Base-by-base conservation (phyloP, 37 sponge, comb jelly and placozoan species). In the Trichoplax adhaerens region DNA sequence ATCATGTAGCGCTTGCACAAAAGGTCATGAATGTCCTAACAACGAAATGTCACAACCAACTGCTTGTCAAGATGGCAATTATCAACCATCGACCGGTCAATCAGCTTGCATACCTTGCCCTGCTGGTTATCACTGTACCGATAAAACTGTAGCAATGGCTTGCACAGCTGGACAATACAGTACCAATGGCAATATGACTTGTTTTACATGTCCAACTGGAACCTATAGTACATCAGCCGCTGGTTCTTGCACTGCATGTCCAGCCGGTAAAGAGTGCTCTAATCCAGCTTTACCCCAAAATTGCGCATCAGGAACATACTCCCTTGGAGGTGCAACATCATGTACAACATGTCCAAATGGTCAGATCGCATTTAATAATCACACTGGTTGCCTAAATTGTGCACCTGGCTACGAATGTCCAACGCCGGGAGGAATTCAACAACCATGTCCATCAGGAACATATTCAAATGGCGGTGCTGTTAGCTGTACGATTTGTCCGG, bases 401-500 rank as follows among this genome's bases (percentile, higher is more conserved):
- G 29, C 29, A 29, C 29, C 29, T 29, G 29, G 29, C 29, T 29
- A 29, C 29, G 29, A 29, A 29, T 29, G 29, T 29, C 29, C 29
- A 29, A 29, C 29, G 29, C 29, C 29, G 29, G 29, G 29, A 29
- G 29, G 68, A 12, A 10, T 12, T 52, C 72, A 52, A 4, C 58
- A 73, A 52, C 56, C 68, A 47, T 68, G 54, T 72, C 46, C 50
- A 4, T 46, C 79, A 56, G 79, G 79, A 46, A 64, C 10, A 47
- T 78, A 78, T 67, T 70, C 72, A 5, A 56, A 55, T 12, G 55
- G 53, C n/a, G 59, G 58, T 10, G 47, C 58, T 6, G 53, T 47
- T 48, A 60, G n/a, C 5, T 78, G 79, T 56, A 57, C 63, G 2
- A 5, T 12, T 6, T 78, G 79, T 49, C 79, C 79, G 6, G 79